Conservation (phyloP, 2,888 invertebrate species). For the Parascotia fuliginaria region DNA sequence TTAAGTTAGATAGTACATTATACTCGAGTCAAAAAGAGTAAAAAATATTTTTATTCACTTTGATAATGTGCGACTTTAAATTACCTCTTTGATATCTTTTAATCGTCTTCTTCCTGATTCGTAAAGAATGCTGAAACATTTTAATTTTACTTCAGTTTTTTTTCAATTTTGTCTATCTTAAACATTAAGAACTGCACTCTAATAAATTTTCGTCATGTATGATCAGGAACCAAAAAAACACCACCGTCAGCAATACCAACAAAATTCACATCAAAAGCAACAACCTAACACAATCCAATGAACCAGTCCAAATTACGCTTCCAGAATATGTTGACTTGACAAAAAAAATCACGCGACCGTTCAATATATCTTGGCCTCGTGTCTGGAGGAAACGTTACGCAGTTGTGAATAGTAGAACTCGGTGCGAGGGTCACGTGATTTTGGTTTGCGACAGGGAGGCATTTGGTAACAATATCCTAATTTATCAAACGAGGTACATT, state of each 20-base stretch:
- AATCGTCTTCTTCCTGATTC: no score
- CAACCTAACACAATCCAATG: slow-evolving; percentile 54
- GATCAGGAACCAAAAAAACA: no score
- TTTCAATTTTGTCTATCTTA: no score
- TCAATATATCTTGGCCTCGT: slow-evolving; percentile 35
- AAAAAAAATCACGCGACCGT: slow-evolving; percentile 43
- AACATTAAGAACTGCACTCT: no score
- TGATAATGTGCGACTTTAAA: no score
- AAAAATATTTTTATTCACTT: no score
- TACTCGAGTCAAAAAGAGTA: no score
- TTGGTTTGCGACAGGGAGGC: slow-evolving; percentile 57
- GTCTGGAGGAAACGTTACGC: slow-evolving; percentile 1
- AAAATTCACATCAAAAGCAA: slow-evolving; percentile 40
- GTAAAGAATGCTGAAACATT: no score
- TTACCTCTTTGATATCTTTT: no score
- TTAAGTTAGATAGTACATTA: no score
- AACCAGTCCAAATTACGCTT: slow-evolving; percentile 55
- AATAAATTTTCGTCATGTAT: no score
- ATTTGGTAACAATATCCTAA: slow-evolving; percentile 79
- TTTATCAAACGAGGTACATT: slow-evolving; percentile 83
- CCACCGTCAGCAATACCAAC: slow-evolving; percentile 8
- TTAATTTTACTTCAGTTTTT: no score
- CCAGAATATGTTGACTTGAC: slow-evolving; percentile 52
- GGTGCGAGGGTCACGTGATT: slow-evolving; percentile 32
- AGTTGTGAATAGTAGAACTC: slow-evolving; percentile 8